Base-by-base conservation (phyloP, 2,113 vertebrate species). In the Psittacula cyanocephala region DNA sequence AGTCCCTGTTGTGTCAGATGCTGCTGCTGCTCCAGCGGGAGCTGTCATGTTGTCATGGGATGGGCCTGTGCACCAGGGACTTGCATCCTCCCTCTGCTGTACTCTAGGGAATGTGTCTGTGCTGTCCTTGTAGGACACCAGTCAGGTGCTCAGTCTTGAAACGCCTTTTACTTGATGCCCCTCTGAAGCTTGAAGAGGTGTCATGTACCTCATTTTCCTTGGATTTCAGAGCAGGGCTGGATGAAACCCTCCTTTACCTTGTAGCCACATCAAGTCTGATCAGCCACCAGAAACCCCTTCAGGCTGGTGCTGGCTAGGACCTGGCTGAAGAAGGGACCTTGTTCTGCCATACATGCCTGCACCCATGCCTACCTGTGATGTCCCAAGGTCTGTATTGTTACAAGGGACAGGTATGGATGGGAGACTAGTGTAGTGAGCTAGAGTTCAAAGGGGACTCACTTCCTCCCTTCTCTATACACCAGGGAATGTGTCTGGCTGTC, bases 1-100 rank as follows among this genome's bases (percentile, higher is more conserved):
- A 0, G 17, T 11, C 44, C 53, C 24, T 0, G 1, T 17, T 5
- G 50, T 22, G 29, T 13, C 3, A 1, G 7, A 8, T 4, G 3
- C 64, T 27, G 76, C 2, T 1, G 22, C 57, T 9, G 29, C 0
- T 1, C 52, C 46, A 68, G 72, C 2, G 2, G 33, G 57, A n/a
- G 6, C 57, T 59, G 33, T 59, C 33, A 35, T 35, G n/a, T n/a
- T 59, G 33, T n/a, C 33, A 13, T 24, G 13, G 22, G 33, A 59
- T 24, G n/a, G 57, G 57, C n/a, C 33, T 59, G 13, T 24, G 33
- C 57, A 59, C 33, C 0, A 0, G 6, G 33, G 33, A 59, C 57
- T 59, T 35, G 57, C 4, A 3, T 24, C n/a, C 67, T 72, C 44
- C 59, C 2, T 1, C 3, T 20, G 7, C 78, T 46, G 31, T 37